Conservation (phyloP, 2,113 vertebrate species). For the Mormoops blainvillei region DNA sequence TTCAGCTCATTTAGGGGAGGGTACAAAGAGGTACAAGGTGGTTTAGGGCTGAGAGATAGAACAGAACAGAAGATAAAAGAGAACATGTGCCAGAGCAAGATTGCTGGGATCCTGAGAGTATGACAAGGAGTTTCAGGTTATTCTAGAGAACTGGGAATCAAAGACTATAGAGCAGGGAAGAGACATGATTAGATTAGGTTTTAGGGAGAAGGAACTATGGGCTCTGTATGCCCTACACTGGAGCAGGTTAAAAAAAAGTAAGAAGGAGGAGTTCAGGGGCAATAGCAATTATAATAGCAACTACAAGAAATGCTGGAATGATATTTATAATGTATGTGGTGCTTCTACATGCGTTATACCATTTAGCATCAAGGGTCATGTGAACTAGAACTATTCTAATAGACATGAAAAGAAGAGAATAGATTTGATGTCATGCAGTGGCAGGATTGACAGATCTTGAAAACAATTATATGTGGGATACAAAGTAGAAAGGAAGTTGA, state of each 20-base stretch:
- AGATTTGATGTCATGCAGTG: not conserved
- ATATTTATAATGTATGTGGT: not conserved
- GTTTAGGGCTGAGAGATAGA: not conserved
- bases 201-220: not conserved
- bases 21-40: not conserved
- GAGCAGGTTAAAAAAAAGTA: not conserved
- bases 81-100: not conserved
- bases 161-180: not conserved
- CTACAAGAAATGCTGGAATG: not conserved
- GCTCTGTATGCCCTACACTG: not conserved
- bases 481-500: not conserved
- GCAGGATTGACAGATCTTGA: not conserved
- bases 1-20: not conserved
- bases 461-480: not conserved
- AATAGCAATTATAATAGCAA: not conserved
- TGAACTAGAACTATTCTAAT: not conserved
- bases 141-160: not conserved
- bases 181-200: not conserved
- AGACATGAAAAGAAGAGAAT: not conserved
- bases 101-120: not conserved
- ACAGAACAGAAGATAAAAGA: not conserved
- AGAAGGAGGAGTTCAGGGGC: not conserved
- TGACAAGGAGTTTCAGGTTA: not conserved
- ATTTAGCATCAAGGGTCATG: not conserved
- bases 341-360: not conserved